Evolutionary conservation across 1,140 invertebrate species (phyloP), one percentile per base, ranked within the genome.

Genomic region (Drosophila ambigua): DNA sequence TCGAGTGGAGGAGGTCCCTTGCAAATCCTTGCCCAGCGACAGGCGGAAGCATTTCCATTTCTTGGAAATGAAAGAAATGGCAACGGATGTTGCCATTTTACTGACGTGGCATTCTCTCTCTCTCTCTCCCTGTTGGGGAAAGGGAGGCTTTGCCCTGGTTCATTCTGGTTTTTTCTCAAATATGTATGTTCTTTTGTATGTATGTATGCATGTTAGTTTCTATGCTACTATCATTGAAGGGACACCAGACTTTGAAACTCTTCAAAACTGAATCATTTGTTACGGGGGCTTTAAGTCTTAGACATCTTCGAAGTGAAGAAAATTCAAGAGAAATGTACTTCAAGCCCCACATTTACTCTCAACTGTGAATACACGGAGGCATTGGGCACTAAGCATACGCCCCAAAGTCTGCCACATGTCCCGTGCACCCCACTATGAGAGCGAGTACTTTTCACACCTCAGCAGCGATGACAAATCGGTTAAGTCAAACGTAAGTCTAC

Each of bases 401-500:
- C 20, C 11, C 8, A 55, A 39, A 51, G 58, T 7, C 45, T 28
- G 8, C 5, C 49, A 49, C 39, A 50, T 44, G 8, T 13, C 35
- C 11, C 35, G 11, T 39, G 11, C 35, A 0, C 11, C 9, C 9
- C 9, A 11, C 6, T 8, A 31, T 8, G 3, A 31, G 31, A 3
- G 3, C 31, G 31, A 31, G 31, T 8, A 16, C 57, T 49, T 51
- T 68, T 68, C 50, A 26, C 66, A 67, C 64, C 44, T 48, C 35
- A 39, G 35, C 31, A 23, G 43, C 43, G 16, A 39, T 55, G 66
- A 68, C 44, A 64, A 67, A 15, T 20, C 16, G 63, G 63, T 41
- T 57, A 53, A 69, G 43, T 68, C 64, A 49, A 68, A 41, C 48
- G 66, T 50, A 66, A 69, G 64, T 43, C 45, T 20, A 4, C 65